Conservation (phyloP, 2,113 vertebrate species). For the Thermophis baileyi region DNA sequence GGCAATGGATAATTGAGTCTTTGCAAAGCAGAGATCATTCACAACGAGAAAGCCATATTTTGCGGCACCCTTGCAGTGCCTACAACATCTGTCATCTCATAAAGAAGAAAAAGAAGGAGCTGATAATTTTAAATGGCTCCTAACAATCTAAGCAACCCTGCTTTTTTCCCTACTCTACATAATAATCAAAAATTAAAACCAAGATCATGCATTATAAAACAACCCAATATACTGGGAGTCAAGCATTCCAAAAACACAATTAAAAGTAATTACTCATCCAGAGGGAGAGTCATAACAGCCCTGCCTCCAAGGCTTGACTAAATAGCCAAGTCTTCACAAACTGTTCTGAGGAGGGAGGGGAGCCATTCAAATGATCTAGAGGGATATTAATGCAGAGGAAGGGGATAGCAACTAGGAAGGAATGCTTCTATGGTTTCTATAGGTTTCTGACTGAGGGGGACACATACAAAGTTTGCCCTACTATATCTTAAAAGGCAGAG, state of each 20-base stretch:
- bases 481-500: background rate
- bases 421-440: background rate
- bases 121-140: background rate
- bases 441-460: background rate
- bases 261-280: background rate
- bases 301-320: background rate
- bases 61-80: background rate
- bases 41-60: background rate
- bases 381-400: background rate
- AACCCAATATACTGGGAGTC: background rate
- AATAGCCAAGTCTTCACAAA: background rate
- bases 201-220: background rate
- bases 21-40: background rate
- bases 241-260: background rate
- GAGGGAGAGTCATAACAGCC: background rate
- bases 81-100: background rate
- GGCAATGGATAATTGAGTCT: background rate
- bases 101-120: background rate
- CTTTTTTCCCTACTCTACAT: background rate
- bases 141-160: background rate
- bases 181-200: background rate
- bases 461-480: background rate
- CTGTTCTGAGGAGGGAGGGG: background rate
- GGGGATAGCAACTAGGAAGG: background rate
- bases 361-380: background rate